Base-by-base conservation (phyloP, 2,888 invertebrate species). In the Epirrhoe tristata region DNA sequence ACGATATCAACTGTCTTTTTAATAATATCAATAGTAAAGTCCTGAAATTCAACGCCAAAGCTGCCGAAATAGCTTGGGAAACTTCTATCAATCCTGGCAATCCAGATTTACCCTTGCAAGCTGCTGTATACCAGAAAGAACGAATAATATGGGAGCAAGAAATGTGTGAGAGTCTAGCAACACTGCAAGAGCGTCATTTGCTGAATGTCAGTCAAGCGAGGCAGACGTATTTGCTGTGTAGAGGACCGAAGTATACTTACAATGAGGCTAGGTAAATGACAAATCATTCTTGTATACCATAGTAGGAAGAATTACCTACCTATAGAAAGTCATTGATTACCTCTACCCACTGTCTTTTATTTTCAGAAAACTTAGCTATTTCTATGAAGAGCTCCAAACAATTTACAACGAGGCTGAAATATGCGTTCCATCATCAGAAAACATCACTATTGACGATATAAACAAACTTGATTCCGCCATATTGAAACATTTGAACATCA, bases 141-240 rank as follows among this genome's bases (percentile, higher is more conserved):
- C 73, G 80, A 36, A 76, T 89, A 39, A 48, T 31, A 64, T 91
- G 93, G 93, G 86, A 89, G 73, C 78, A 83, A 6, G 73, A 66
- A 46, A 77, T 74, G 0, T 94, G 94, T 62, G 71, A 73, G 36
- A 73, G 73, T 57, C 69, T 93, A 70, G 78, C 76, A 64, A 69
- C 70, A 68, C 69, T 91, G 53, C 75, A 75, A 48, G 74, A 76
- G 2, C 70, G 61, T 63, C 77, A 84, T 61, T 78, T 81, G 69
- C 67, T 92, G 34, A 89, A 89, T 58, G 73, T 58, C 17, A 86
- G 84, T 24, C 93, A 95, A 70, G 79, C 78, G 55, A 88, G 95
- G 67, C 94, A 95, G 89, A 81, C 94, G 58, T 94, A 94, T 84
- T 83, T 96, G 10, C 75, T 96, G 51, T 96, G 96, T 76, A 89